phyloP scores from a whole-genome alignment of 2,113 vertebrate species.

The Butastur rufipennis region DNA sequence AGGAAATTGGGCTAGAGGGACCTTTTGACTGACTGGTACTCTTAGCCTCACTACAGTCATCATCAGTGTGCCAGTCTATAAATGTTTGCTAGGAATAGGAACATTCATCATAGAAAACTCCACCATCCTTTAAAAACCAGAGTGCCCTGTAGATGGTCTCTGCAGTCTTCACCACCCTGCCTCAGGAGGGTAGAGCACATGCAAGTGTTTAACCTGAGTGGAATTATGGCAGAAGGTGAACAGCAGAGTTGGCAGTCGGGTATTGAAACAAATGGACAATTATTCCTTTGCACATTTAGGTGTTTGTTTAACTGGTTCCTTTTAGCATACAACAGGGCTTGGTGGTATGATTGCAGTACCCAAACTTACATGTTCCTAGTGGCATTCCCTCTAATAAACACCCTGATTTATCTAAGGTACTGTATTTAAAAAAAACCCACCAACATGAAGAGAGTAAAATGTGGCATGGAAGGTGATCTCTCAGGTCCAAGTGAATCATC shows the following conservation, averaged over 20 bases:
- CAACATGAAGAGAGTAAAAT: background rate
- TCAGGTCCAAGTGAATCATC: background rate
- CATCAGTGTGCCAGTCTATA: background rate
- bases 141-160: background rate
- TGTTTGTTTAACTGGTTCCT: background rate
- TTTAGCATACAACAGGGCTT: background rate
- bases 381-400: background rate
- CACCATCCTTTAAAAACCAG: background rate
- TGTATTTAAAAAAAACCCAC: background rate
- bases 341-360: background rate
- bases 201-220: background rate
- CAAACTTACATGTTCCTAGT: background rate
- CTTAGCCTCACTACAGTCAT: background rate
- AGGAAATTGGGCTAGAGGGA: background rate
- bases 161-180: background rate
- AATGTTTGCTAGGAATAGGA: background rate
- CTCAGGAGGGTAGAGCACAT: background rate
- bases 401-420: background rate
- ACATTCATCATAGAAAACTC: background rate
- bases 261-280: background rate
- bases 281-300: background rate
- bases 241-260: background rate
- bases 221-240: background rate
- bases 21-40: background rate
- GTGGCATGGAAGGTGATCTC: background rate